Evolutionary conservation across 2,888 invertebrate genomes (phyloP).

Genomic region (Sceliomorpha sp.): DNA sequence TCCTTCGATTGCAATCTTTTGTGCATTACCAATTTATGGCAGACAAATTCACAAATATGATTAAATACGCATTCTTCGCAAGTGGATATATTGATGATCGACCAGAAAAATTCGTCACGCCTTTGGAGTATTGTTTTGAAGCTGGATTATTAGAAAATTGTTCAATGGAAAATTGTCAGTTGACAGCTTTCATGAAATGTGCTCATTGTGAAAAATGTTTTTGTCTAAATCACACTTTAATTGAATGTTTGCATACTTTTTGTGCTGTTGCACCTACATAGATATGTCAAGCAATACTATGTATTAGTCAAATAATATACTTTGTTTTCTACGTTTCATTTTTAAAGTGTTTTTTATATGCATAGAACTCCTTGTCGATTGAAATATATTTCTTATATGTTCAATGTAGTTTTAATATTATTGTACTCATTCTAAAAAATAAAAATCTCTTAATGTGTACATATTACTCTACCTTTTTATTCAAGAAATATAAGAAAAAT

Average conservation of each 20-base stretch:
- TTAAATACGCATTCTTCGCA: constrained; percentile 15
- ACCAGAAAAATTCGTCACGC: constrained; percentile 8
- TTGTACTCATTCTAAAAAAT: too few species aligned
- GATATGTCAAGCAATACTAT: background rate
- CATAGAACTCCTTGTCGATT: too few species aligned
- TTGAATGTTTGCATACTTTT: background rate
- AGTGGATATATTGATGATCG: constrained; percentile 7
- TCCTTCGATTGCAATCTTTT: constrained; percentile 9
- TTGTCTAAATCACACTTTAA: background rate
- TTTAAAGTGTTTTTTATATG: too few species aligned
- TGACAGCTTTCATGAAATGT: constrained; percentile 13
- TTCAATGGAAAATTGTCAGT: constrained; percentile 2
- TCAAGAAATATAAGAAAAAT: too few species aligned
- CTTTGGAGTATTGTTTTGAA: constrained; percentile 14
- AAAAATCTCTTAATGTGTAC: too few species aligned
- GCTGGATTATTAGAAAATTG: constrained; percentile 10
- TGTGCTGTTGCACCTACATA: background rate
- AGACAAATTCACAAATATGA: constrained; percentile 13
- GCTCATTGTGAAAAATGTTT: constrained; percentile 2
- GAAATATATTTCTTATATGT: too few species aligned
- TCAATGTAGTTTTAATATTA: too few species aligned
- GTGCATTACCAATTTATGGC: constrained; percentile 14
- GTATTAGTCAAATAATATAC: background rate
- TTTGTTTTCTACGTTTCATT: background rate
- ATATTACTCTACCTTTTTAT: too few species aligned